phyloP scores from a whole-genome alignment of 53 echinoderm and acorn worm genomes.

The Zoroaster sp. region DNA sequence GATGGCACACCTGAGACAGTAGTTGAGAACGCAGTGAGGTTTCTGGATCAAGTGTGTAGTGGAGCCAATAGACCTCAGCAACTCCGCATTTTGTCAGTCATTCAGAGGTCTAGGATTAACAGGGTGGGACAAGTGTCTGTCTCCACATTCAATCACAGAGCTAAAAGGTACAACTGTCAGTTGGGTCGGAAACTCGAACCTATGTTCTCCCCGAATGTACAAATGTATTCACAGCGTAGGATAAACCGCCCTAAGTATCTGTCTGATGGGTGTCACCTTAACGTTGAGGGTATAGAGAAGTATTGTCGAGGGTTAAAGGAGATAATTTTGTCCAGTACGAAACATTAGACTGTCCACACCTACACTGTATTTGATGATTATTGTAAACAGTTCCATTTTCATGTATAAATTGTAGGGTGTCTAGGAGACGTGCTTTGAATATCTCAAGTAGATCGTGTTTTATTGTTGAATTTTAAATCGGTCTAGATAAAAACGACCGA shows the following conservation, averaged over 20 bases:
- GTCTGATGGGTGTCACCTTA: not conserved
- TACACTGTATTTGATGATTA: not conserved
- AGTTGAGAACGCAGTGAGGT: not conserved
- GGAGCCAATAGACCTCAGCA: not conserved
- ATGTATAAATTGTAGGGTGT: not conserved
- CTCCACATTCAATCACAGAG: not conserved
- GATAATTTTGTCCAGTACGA: not conserved
- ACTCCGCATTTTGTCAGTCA: not conserved
- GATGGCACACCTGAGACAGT: not conserved
- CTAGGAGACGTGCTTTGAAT: not conserved
- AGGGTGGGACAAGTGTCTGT: not conserved
- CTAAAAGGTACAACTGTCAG: not conserved
- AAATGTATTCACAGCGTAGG: not conserved
- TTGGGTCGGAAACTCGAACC: not conserved
- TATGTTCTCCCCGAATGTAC: not conserved
- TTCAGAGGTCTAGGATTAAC: not conserved
- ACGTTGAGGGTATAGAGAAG: not conserved
- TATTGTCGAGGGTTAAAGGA: slow-evolving; percentile 8
- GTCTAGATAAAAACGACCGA: not conserved
- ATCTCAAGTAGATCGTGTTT: not conserved
- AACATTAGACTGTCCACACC: not conserved
- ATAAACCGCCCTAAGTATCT: not conserved
- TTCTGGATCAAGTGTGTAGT: too few relatives aligned
- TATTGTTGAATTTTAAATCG: not conserved
- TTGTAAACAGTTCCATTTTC: not conserved